Base-by-base conservation (phyloP, 2,888 invertebrate species). In the Barypeithes pellucidus region DNA sequence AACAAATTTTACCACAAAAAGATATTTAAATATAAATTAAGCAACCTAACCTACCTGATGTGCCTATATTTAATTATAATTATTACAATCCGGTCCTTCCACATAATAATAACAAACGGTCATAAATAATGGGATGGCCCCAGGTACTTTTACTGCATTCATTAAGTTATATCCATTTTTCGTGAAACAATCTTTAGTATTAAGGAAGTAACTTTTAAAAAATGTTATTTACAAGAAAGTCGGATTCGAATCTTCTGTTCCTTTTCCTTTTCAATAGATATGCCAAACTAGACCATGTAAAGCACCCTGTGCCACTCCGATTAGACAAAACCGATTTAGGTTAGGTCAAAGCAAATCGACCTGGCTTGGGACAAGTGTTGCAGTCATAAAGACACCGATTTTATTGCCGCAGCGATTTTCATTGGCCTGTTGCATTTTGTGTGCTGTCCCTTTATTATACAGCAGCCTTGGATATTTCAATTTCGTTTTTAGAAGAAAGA, bases 381-480 rank as follows among this genome's bases (percentile, higher is more conserved):
- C 73, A 69, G 69, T 66, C 73, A 73, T 73, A 73, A 73, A 73
- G 73, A 73, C 69, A 69, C 22, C 69, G 65, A 68, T 73, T 73
- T 73, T 73, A 73, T 73, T 61, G 52, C 72, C 60, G 36, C 52
- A 66, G 36, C 66, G 69, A 65, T 60, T 66, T 66, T 52, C 65
- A 62, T 73, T 65, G 60, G 54, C 73, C 73, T 73, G 73, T 73
- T 73, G 73, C 73, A 68, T 60, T 66, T 29, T 60, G 3, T 43
- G 60, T 50, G 24, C 59, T 20, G 24, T 41, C 61, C 41, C 41
- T 61, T 43, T 61, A 43, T 43, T 61, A 12, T 43, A 61, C 39
- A 3, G n/a, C 8, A 18, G 33, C 16, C 54, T 8, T 33, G 33
- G 18, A 57, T 33, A 11, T 16, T 2, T 33, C 33, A 57, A 57